Percentiles rank a stretch among this genome's conserved stretches.
phyloP scores from a whole-genome alignment of 2,113 vertebrate species.

The Trinectes maculatus region DNA sequence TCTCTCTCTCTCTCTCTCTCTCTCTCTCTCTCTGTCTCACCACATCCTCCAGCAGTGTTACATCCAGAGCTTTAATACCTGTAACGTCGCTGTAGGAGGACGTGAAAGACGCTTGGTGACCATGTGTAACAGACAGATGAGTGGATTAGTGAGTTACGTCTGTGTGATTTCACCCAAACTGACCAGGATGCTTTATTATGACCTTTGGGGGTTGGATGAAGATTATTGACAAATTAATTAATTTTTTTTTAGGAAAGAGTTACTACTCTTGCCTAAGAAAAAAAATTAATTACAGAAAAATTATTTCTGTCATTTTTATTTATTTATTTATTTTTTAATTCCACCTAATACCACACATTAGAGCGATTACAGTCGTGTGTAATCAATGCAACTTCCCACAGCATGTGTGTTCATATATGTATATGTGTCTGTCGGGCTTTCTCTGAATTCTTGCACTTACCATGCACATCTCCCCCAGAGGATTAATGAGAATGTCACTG shows the following conservation, averaged over 20 bases:
- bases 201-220: too few relatives aligned
- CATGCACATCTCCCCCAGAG: conserved; percentile 10
- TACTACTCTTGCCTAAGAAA: too few relatives aligned
- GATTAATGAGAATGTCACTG: conserved; percentile 33
- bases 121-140: too few relatives aligned
- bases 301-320: too few relatives aligned
- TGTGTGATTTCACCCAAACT: too few relatives aligned
- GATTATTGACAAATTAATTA: too few relatives aligned
- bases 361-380: neutral
- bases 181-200: neutral
- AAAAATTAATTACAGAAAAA: too few relatives aligned
- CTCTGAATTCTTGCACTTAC: neutral
- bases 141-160: conserved; percentile 1
- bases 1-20: too few relatives aligned
- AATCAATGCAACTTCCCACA: neutral
- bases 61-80: conserved; percentile 28
- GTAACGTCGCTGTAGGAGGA: conserved; percentile 11
- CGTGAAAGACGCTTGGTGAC: conserved; percentile 24
- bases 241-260: too few relatives aligned
- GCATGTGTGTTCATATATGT: neutral
- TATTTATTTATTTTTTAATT: too few relatives aligned
- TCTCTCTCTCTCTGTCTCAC: conserved; percentile 12
- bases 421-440: neutral
- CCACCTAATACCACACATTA: too few relatives aligned
- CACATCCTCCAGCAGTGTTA: conserved; percentile 53